Conservation (phyloP, 2,797 vertebrate genomes). For the Acanthiza pusilla region DNA sequence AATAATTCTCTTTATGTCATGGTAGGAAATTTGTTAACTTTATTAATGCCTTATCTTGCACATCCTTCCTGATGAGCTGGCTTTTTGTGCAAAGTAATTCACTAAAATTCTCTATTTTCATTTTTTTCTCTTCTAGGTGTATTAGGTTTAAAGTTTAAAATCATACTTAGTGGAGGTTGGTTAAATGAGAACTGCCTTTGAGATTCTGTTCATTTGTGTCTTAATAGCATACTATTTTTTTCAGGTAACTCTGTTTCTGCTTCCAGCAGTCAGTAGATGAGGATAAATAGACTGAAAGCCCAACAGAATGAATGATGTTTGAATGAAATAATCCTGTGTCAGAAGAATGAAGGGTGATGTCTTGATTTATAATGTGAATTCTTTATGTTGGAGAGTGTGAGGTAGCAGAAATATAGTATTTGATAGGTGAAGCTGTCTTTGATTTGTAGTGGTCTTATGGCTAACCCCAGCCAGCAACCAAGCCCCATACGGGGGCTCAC, state of each 20-base stretch:
- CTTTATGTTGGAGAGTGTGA: conserved; percentile 21
- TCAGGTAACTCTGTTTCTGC: background rate
- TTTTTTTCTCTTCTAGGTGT: background rate
- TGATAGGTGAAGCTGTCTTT: conserved; percentile 31
- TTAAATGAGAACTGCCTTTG: background rate
- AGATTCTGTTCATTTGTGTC: background rate
- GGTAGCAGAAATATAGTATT: conserved; percentile 41
- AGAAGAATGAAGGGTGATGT: conserved; percentile 48
- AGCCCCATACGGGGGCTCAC: too few species aligned
- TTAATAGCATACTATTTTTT: background rate
- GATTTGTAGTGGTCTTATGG: conserved; percentile 14
- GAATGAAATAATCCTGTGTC: conserved; percentile 33
- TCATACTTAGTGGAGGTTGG: background rate
- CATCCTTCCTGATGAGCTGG: background rate
- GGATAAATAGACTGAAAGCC: conserved; percentile 56
- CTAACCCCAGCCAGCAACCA: background rate
- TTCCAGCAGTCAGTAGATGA: background rate
- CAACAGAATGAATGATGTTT: conserved; percentile 41
- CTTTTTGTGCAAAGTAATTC: conserved; percentile 7
- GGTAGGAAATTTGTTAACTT: background rate
- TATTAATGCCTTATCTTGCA: conserved; percentile 31
- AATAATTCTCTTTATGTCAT: conserved; percentile 24
- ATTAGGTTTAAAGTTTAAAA: background rate
- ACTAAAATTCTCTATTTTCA: background rate
- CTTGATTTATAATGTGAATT: conserved; percentile 51